A percentile compares a stretch with the other conserved stretches of the same genome.
Evolutionary conservation across 53 echinoderm and acorn worm species (phyloP).

Genomic region (Stichopus horrens): DNA sequence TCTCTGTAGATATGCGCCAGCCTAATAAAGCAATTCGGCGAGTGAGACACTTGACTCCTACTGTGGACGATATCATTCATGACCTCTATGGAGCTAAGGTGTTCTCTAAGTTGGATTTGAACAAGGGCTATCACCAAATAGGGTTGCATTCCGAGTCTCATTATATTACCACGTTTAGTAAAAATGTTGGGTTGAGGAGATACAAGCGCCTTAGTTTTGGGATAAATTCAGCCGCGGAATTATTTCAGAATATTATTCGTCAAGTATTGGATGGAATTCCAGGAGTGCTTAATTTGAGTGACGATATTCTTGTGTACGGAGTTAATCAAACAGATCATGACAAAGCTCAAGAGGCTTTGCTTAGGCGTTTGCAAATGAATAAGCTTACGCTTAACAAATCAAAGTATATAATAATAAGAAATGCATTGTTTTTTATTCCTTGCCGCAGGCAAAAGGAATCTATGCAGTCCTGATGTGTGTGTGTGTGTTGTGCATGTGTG

Average conservation of each 20-base stretch:
- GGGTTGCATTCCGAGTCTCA: constrained; percentile 45
- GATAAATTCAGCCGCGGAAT: constrained; percentile 44
- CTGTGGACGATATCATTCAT: constrained; percentile 58
- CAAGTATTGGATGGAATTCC: constrained; percentile 27
- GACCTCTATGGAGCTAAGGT: constrained; percentile 53
- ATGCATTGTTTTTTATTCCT: too few species aligned
- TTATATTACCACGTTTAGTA: constrained; percentile 50
- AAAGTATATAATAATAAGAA: too few species aligned
- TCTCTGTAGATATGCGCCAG: constrained; percentile 54
- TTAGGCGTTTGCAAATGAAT: constrained; percentile 25
- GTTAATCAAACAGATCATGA: constrained; percentile 42
- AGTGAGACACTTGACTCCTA: constrained; percentile 62
- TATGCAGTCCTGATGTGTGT: too few species aligned
- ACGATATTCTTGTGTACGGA: constrained; percentile 50
- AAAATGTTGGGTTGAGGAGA: constrained; percentile 35
- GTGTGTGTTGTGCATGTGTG: too few species aligned
- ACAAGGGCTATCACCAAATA: constrained; percentile 63
- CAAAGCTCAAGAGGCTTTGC: constrained; percentile 14
- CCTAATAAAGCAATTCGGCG: constrained; percentile 55
- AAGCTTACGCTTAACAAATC: constrained; percentile 51
- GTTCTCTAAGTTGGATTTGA: constrained; percentile 62
- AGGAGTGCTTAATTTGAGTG: constrained; percentile 42
- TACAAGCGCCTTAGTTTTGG: constrained; percentile 51
- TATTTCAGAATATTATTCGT: constrained; percentile 40
- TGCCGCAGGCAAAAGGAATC: too few species aligned